Percentiles rank a stretch among this genome's conserved stretches.
These are phyloP conservation scores for Neotoxoptera formosana DNA, from an alignment of 1,140 invertebrate species.

Conservation along the genomic window DNA sequence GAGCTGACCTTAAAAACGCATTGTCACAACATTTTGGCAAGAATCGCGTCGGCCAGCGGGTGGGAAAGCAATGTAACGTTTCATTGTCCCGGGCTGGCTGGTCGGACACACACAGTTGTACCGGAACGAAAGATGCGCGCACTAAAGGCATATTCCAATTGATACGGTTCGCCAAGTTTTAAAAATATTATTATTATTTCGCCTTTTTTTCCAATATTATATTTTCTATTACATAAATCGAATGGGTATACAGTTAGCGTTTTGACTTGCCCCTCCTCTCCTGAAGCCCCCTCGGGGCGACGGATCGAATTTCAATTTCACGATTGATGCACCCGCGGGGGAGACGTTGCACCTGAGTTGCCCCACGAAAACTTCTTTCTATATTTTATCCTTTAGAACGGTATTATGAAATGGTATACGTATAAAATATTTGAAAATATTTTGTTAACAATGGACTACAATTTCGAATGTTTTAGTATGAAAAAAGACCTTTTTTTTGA, in stretches of 20 bases:
- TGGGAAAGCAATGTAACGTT: conserved; percentile 46
- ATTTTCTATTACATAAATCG: conserved; percentile 49
- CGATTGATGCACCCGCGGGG: conserved; percentile 37
- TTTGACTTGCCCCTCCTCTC: conserved; percentile 36
- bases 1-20: conserved; percentile 57
- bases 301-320: conserved; percentile 57
- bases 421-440: background rate
- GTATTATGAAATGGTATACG: background rate
- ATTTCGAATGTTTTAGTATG: background rate
- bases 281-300: conserved; percentile 47
- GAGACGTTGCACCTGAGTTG: conserved; percentile 17
- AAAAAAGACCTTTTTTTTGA: background rate
- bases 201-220: conserved; percentile 44
- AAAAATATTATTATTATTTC: conserved; percentile 55
- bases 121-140: conserved; percentile 53
- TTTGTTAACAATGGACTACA: background rate
- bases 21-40: conserved; percentile 58
- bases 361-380: background rate
- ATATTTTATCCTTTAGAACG: background rate
- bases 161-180: conserved; percentile 55
- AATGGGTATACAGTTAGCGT: conserved; percentile 46
- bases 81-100: conserved; percentile 27
- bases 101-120: conserved; percentile 39
- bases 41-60: conserved; percentile 44
- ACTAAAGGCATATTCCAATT: conserved; percentile 48